phyloP scores from a whole-genome alignment of 2,797 vertebrate species.

The Percopsis omiscomaycus region DNA sequence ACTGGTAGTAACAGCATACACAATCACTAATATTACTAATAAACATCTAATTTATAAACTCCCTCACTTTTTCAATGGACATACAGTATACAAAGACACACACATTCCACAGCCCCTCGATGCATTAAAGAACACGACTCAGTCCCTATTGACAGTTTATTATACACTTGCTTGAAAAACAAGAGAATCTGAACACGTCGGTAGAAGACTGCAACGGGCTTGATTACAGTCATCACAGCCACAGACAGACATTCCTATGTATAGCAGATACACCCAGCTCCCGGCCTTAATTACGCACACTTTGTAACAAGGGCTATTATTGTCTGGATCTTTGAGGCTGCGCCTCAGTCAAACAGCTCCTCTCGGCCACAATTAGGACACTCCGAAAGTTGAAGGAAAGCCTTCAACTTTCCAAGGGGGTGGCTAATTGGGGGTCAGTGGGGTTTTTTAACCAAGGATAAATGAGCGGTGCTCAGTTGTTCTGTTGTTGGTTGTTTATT shows the following conservation, averaged over 20 bases:
- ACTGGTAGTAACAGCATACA: no score
- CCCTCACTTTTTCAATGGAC: no score
- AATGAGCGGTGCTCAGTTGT: slow-evolving; percentile 15
- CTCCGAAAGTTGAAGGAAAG: slow-evolving; percentile 50
- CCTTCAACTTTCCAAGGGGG: slow-evolving; percentile 39
- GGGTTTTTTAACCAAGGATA: slow-evolving; percentile 3
- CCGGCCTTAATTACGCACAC: slow-evolving; percentile 47
- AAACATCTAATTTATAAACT: no score
- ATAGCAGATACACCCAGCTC: slow-evolving; percentile 47
- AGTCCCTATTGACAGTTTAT: no score
- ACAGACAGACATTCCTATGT: slow-evolving; percentile 44
- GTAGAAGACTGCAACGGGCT: slow-evolving; percentile 30
- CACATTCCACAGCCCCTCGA: no score
- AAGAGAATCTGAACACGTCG: slow-evolving; percentile 16
- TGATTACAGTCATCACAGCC: slow-evolving; percentile 63
- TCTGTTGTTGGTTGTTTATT: not conserved
- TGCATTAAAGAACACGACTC: no score
- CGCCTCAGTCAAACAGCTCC: slow-evolving; percentile 65
- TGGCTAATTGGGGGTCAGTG: slow-evolving; percentile 23
- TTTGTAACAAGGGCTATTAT: slow-evolving; percentile 58
- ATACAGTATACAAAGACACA: no score
- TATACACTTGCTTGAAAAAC: no score
- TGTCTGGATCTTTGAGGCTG: slow-evolving; percentile 62
- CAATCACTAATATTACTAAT: no score
- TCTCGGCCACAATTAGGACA: slow-evolving; percentile 71